phyloP scores from a whole-genome alignment of 2,113 vertebrate genomes.

The Numenius arquata region DNA sequence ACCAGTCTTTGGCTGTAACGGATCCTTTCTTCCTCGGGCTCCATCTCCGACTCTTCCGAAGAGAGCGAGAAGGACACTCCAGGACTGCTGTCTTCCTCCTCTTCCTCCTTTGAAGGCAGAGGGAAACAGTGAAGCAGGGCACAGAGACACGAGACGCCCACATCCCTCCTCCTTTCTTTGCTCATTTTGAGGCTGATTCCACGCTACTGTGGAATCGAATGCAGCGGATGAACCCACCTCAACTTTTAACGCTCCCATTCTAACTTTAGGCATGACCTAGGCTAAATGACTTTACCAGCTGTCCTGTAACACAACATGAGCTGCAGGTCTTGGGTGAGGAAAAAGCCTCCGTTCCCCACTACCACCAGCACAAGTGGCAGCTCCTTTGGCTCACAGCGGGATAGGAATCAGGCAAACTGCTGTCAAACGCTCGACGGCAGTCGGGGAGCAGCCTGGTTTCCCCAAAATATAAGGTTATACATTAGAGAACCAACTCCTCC shows the following conservation, averaged over 20 bases:
- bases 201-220: rapidly evolving
- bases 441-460: neutral
- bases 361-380: neutral
- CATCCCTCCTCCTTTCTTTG: neutral
- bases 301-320: neutral
- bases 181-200: neutral
- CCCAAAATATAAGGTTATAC: neutral
- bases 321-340: neutral
- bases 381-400: neutral
- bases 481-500: neutral
- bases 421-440: rapidly evolving
- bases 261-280: neutral
- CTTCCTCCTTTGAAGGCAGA: slow-evolving; percentile 74
- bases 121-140: slow-evolving; percentile 34
- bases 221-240: neutral
- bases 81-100: slow-evolving; percentile 75
- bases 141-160: neutral
- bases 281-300: neutral
- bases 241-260: neutral
- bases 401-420: neutral
- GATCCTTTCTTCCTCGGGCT: slow-evolving; percentile 86
- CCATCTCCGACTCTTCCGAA: slow-evolving; percentile 78
- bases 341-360: neutral
- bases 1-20: slow-evolving; percentile 97
- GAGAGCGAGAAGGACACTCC: slow-evolving; percentile 77